Evolutionary conservation across 2,888 invertebrate genomes (phyloP).

Genomic region (Pollenia angustigena): DNA sequence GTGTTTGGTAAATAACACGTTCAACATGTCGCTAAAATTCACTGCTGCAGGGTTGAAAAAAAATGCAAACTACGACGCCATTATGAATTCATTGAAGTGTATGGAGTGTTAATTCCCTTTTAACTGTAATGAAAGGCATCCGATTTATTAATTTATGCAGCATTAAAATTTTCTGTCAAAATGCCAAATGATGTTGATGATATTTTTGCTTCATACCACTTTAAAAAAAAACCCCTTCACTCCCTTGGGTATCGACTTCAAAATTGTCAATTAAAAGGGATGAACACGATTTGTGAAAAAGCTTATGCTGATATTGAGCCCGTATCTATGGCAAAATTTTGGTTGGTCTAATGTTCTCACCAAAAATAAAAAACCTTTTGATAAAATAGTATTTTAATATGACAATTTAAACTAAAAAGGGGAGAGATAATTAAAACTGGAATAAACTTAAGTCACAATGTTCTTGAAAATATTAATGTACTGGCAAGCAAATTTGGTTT

Average conservation of each 20-base stretch:
- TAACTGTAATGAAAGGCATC: constrained; percentile 73
- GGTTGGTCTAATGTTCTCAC: constrained; percentile 12
- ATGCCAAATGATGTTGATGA: constrained; percentile 72
- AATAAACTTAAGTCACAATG: not conserved
- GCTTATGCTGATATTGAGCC: constrained; percentile 36
- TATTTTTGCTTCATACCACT: constrained; percentile 40
- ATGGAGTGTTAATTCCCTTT: constrained; percentile 74
- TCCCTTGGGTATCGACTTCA: constrained; percentile 42
- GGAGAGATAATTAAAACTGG: not conserved
- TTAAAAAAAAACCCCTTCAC: not conserved
- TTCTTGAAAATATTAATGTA: not conserved
- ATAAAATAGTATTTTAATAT: not conserved
- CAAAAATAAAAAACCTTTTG: constrained; percentile 3
- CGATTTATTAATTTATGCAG: constrained; percentile 75
- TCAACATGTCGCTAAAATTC: constrained; percentile 80
- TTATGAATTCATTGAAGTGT: constrained; percentile 74
- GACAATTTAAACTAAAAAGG: not conserved
- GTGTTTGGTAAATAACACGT: constrained; percentile 83
- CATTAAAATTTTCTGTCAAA: constrained; percentile 72
- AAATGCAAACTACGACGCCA: constrained; percentile 73
- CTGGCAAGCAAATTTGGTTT: not conserved
- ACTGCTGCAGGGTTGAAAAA: constrained; percentile 73
- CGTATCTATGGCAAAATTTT: constrained; percentile 49
- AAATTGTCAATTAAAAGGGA: constrained; percentile 72
- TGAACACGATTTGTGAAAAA: constrained; percentile 43